Base-by-base conservation (phyloP, 2,113 vertebrate genomes). In the Delphinus delphis region DNA sequence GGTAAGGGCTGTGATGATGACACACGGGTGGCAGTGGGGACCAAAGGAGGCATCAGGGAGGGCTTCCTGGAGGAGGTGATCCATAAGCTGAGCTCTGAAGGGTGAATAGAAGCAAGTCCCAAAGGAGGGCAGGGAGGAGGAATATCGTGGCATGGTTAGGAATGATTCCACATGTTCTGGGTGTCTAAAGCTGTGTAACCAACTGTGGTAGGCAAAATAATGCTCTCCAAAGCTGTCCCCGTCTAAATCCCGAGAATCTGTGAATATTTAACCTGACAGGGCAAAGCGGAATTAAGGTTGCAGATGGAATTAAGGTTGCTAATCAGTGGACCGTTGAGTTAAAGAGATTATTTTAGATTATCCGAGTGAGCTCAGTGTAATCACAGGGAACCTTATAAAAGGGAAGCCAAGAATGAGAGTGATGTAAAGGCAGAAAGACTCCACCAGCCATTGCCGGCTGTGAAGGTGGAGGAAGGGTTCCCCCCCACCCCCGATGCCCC, bases 61-160 rank as follows among this genome's bases (percentile, higher is more conserved):
- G 86, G 23, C 95, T 94, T 90, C 58, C 87, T 44, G 81, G 73
- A 87, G 65, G 96, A 70, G 60, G 81, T 53, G 93, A 85, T 9
- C 3, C 20, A n/a, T 26, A 58, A 13, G 31, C 28, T 26, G 28
- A 14, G 28, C 17, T 38, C 14, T 36, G 73, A 68, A 67, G 70
- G 62, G 18, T 11, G 12, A 87, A 58, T 2, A 50, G 26, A 41
- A 90, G 53, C 7, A 33, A 67, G 65, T 68, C 38, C 38, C 2
- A 33, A 58, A 44, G 71, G n/a, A 21, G 47, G 18, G 58, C 1
- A 3, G 31, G 17, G 15, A 23, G 60, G 31, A 11, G 28, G 12
- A 13, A 31, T 17, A 1, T 38, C 0, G 6, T 23, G 60, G 14
- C n/a, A 8, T 3, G 44, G 3, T 53, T 11, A 89, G 12, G 81